Evolutionary conservation across 2,888 invertebrate genomes (phyloP).

Genomic region (Lamellibrachia satsuma): DNA sequence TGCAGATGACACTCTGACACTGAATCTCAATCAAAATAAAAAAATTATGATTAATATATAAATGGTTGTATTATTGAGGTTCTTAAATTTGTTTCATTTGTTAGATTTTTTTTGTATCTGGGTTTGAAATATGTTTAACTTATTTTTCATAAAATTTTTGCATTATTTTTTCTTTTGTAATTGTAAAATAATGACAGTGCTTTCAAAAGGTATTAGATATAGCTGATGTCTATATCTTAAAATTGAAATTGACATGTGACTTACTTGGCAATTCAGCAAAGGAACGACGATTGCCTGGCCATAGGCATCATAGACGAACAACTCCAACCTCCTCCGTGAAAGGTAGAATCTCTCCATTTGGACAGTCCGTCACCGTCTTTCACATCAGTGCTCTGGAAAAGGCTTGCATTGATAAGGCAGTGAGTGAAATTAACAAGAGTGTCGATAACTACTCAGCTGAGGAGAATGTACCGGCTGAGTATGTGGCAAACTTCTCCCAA

Average conservation of each 20-base stretch:
- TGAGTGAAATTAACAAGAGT: neutral
- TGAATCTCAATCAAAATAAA: neutral
- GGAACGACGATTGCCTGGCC: neutral
- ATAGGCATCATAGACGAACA: neutral
- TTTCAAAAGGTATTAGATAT: neutral
- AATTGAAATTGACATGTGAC: neutral
- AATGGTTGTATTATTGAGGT: neutral
- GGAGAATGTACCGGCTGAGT: neutral
- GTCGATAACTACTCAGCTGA: neutral
- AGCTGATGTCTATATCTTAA: neutral
- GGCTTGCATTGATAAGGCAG: neutral
- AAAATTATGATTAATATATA: too few species aligned
- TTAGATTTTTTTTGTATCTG: too few species aligned
- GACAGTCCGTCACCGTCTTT: neutral
- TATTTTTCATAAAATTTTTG: too few species aligned
- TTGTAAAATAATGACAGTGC: too few species aligned
- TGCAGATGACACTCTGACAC: neutral
- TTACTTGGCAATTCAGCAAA: neutral
- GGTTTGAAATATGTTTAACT: too few species aligned
- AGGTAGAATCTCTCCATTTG: neutral
- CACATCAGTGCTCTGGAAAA: neutral
- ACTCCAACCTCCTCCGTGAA: neutral
- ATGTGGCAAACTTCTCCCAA: neutral
- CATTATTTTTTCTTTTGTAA: too few species aligned
- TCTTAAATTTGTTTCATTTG: neutral